A percentile compares a stretch with the other conserved stretches of the same genome.
These are phyloP conservation scores for Oreochromis grahami DNA, from an alignment of 2,797 vertebrate genomes.

Conservation along the genomic window DNA sequence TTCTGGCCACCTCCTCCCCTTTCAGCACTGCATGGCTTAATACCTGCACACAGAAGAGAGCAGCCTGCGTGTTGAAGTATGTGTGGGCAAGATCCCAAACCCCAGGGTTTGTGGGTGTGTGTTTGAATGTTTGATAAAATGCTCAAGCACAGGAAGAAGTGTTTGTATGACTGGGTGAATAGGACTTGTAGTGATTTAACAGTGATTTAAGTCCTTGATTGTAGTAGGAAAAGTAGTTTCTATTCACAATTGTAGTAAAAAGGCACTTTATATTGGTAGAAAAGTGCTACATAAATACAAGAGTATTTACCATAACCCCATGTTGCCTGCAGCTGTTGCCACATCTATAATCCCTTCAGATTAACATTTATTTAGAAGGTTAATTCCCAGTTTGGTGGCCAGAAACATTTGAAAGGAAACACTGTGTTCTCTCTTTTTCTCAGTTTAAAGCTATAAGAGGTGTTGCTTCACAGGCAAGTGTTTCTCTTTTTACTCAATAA, in stretches of 20 bases:
- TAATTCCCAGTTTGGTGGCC: not conserved
- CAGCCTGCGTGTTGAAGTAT: not conserved
- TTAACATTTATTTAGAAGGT: not conserved
- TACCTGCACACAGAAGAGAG: constrained; percentile 13
- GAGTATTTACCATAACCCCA: not conserved
- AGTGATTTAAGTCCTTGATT: fast-evolving
- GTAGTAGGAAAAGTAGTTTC: not conserved
- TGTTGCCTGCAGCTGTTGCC: not conserved
- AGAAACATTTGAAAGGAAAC: not conserved
- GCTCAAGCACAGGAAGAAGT: not conserved
- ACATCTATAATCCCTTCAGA: not conserved
- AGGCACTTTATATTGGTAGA: not conserved
- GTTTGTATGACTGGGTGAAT: not conserved
- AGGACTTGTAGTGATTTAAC: not conserved
- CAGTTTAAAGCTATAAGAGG: not conserved
- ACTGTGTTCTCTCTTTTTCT: not conserved
- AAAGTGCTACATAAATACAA: not conserved
- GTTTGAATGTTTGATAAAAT: not conserved
- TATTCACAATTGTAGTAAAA: not conserved
- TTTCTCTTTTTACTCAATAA: not conserved
- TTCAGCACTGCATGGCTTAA: constrained; percentile 73
- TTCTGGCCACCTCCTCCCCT: constrained; percentile 81
- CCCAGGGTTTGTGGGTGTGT: not conserved
- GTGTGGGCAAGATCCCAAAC: not conserved
- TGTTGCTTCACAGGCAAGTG: not conserved